Evolutionary conservation across 1,140 invertebrate genomes (phyloP).

Genomic region (Hycleus cichorii): DNA sequence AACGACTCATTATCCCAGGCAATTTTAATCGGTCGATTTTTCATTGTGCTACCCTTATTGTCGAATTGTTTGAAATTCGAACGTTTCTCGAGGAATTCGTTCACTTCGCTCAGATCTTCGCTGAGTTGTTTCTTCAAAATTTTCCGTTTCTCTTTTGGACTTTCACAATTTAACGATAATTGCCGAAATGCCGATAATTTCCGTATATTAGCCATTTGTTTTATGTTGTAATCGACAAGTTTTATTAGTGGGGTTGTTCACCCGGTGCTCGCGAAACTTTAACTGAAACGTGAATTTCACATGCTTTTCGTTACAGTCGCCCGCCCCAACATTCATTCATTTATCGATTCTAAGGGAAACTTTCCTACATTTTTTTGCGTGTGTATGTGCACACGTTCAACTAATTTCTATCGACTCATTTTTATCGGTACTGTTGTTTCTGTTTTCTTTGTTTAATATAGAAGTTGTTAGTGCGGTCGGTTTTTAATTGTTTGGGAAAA

Average conservation of each 20-base stretch:
- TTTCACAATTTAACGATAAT: conserved; percentile 31
- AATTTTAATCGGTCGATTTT: conserved; percentile 26
- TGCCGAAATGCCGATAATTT: conserved; percentile 31
- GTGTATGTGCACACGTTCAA: neutral
- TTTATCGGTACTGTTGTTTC: no score
- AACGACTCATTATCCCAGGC: conserved; percentile 29
- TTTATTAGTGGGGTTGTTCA: conserved; percentile 24
- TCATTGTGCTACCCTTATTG: no score
- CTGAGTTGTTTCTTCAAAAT: conserved; percentile 34
- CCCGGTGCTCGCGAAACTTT: conserved; percentile 31
- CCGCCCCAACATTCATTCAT: neutral
- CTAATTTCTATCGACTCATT: no score
- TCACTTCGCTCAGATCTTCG: conserved; percentile 27
- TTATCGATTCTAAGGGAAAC: conserved; percentile 13
- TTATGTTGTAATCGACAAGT: neutral
- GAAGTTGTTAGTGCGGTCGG: neutral
- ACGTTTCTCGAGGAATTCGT: conserved; percentile 1
- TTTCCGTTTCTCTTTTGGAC: conserved; percentile 18
- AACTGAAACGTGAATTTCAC: conserved; percentile 32
- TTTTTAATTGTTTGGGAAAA: conserved; percentile 5
- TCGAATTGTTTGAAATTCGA: no score
- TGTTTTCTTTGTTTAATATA: no score
- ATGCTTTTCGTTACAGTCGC: conserved; percentile 28
- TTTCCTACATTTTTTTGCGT: conserved; percentile 4
- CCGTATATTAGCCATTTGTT: conserved; percentile 16